A percentile compares a stretch with the other conserved stretches of the same genome.
phyloP scores from a whole-genome alignment of 1,140 invertebrate species.

The Pectinophora gossypiella region DNA sequence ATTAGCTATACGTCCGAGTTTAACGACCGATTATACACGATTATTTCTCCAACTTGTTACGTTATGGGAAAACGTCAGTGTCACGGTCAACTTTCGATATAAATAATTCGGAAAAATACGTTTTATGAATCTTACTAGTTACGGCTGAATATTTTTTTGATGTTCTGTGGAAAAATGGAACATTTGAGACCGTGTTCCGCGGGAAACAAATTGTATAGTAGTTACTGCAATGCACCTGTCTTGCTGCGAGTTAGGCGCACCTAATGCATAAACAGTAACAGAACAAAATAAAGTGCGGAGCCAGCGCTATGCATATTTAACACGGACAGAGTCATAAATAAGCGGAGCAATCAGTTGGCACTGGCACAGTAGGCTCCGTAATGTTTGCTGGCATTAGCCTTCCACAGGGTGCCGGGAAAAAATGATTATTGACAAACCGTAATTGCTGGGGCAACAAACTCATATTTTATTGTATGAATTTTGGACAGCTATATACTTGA shows the following conservation, averaged over 20 bases:
- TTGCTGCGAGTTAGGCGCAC: neutral
- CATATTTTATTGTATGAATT: no score
- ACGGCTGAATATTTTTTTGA: neutral
- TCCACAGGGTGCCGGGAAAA: no score
- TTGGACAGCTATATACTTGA: no score
- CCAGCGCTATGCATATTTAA: conserved; percentile 14
- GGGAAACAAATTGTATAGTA: no score
- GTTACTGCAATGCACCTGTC: neutral
- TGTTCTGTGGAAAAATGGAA: no score
- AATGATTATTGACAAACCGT: no score
- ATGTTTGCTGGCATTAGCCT: no score
- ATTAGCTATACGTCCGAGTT: neutral
- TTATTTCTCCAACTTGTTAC: neutral
- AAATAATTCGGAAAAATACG: neutral
- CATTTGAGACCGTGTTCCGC: no score
- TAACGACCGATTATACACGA: neutral
- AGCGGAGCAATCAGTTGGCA: conserved; percentile 14
- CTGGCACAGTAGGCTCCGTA: no score
- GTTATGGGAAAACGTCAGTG: neutral
- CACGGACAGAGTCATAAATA: conserved; percentile 25
- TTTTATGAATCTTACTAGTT: no score
- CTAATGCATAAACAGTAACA: neutral
- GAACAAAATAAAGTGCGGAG: no score
- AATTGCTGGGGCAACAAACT: no score
- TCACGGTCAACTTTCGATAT: neutral